Evolutionary conservation across 2,113 vertebrate genomes (phyloP).

Genomic region (Ochotona curzoniae): DNA sequence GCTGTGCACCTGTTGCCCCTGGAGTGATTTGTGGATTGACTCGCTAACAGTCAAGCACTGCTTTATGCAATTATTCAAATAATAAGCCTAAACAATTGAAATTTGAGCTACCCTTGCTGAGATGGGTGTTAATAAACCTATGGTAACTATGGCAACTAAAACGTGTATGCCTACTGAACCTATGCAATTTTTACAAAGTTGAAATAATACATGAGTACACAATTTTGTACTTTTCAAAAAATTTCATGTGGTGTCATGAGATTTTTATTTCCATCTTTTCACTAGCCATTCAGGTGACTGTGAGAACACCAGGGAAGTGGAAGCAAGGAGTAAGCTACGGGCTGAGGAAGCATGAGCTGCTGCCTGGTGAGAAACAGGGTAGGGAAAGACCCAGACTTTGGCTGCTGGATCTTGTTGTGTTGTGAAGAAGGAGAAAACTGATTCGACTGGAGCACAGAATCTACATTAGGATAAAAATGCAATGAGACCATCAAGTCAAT

Average conservation of each 20-base stretch:
- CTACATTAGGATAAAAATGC: slow-evolving; percentile 20
- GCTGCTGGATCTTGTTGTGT: neutral
- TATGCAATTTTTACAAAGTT: neutral
- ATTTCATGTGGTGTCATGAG: neutral
- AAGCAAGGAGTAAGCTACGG: neutral
- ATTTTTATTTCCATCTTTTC: neutral
- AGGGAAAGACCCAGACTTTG: neutral
- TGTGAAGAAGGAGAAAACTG: slow-evolving; percentile 7
- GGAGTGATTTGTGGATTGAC: neutral
- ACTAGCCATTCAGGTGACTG: neutral
- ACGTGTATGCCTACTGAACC: neutral
- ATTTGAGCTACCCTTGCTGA: neutral
- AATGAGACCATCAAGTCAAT: neutral
- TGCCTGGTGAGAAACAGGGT: neutral
- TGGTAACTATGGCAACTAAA: neutral
- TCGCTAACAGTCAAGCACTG: neutral
- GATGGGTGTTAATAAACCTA: neutral
- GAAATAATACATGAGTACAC: neutral
- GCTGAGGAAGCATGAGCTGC: neutral
- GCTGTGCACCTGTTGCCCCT: neutral
- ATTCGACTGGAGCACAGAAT: neutral
- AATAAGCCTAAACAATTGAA: neutral
- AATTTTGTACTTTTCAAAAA: neutral
- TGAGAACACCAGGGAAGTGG: neutral
- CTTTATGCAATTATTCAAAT: neutral